Conservation (phyloP, 2,113 vertebrate genomes). For the Sisor rabdophorus region DNA sequence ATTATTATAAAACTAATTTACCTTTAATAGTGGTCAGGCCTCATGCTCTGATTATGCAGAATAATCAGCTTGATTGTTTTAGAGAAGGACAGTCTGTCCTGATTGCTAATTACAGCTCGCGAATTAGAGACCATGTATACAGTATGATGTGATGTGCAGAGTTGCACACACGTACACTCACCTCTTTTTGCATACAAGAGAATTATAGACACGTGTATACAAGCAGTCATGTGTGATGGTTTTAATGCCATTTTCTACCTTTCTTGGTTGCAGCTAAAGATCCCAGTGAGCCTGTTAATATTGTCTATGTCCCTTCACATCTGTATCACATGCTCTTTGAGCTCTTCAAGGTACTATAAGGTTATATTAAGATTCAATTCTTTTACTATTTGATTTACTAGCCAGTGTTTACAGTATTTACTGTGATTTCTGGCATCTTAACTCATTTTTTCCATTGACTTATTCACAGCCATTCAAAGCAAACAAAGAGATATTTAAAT, state of each 20-base stretch:
- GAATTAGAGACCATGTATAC: slow-evolving; percentile 17
- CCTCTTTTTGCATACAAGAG: background rate
- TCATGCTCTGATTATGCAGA: background rate
- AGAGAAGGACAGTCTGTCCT: background rate
- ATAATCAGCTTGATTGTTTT: slow-evolving; percentile 13
- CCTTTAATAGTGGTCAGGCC: background rate
- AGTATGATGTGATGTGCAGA: background rate
- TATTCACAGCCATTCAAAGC: background rate
- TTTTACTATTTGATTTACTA: background rate
- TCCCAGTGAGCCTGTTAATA: slow-evolving; percentile 76
- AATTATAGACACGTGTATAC: background rate
- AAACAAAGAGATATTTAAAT: background rate
- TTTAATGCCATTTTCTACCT: background rate
- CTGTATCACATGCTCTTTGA: slow-evolving; percentile 99
- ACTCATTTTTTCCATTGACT: background rate
- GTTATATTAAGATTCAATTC: background rate
- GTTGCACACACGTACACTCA: background rate
- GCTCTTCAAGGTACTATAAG: slow-evolving; percentile 87
- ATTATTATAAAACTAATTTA: background rate
- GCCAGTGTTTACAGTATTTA: background rate
- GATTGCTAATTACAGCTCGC: slow-evolving; percentile 1
- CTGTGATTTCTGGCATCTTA: background rate
- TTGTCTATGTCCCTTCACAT: slow-evolving; percentile 95
- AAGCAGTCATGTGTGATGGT: background rate
- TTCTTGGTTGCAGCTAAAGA: slow-evolving; percentile 72